A percentile compares a stretch with the other conserved stretches of the same genome.
These are phyloP conservation scores for Sarcophilus harrisii DNA, from an alignment of 2,797 vertebrate species.

Conservation along the genomic window DNA sequence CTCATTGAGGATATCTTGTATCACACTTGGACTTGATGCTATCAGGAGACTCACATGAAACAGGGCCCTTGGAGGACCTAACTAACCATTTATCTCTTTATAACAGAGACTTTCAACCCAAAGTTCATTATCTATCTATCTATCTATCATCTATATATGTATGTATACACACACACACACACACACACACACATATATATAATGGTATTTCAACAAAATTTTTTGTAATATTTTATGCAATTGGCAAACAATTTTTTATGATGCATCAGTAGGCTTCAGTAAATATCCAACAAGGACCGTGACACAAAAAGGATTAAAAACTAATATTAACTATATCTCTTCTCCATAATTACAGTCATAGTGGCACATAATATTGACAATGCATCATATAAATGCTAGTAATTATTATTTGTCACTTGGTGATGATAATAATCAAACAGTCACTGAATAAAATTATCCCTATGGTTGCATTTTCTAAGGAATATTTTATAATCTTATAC, in stretches of 20 bases:
- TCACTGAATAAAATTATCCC: neutral
- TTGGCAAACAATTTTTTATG: neutral
- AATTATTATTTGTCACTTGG: neutral
- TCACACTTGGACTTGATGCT: neutral
- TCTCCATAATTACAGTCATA: neutral
- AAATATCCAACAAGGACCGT: neutral
- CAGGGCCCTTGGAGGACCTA: neutral
- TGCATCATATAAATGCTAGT: neutral
- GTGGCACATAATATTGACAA: neutral
- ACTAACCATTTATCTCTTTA: neutral
- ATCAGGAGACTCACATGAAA: neutral
- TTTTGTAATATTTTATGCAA: neutral
- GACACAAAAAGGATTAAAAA: neutral
- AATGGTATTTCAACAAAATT: neutral
- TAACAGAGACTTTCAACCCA: neutral
- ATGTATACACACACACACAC: no score
- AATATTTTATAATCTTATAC: neutral
- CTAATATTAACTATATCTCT: neutral
- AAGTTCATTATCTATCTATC: neutral
- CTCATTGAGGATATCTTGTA: neutral
- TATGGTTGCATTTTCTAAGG: neutral
- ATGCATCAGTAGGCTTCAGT: neutral
- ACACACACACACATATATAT: no score
- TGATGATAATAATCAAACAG: neutral
- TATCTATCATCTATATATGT: no score